Evolutionary conservation across 2,113 vertebrate species (phyloP).

Genomic region (Rhombomys opimus): DNA sequence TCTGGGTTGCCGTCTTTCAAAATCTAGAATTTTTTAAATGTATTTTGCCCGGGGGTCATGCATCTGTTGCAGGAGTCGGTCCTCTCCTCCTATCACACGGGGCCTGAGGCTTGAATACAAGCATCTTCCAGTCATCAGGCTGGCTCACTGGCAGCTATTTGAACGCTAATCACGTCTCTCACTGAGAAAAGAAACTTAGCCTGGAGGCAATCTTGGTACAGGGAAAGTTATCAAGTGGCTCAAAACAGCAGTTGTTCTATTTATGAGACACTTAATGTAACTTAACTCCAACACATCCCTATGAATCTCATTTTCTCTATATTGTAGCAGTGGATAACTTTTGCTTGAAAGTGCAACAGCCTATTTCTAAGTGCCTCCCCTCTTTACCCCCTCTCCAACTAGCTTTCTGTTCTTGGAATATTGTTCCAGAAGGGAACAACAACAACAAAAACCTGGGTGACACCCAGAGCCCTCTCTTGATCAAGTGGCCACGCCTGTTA

Average conservation of each 20-base stretch:
- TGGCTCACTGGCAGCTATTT: not conserved
- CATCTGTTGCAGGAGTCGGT: not conserved
- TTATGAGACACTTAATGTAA: conserved; percentile 42
- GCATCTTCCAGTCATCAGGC: not conserved
- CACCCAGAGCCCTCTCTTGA: not conserved
- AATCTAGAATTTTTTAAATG: not conserved
- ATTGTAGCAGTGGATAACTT: not conserved
- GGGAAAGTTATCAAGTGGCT: conserved; percentile 5
- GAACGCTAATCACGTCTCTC: not conserved
- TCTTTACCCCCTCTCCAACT: not conserved
- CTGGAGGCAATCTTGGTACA: not conserved
- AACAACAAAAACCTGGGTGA: not conserved
- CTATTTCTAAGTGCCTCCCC: not conserved
- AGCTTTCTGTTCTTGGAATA: not conserved
- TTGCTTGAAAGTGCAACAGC: conserved; percentile 11
- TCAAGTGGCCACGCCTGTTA: not conserved
- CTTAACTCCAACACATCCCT: not conserved
- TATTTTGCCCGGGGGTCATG: not conserved
- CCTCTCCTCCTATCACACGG: not conserved
- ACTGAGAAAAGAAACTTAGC: conserved; percentile 29
- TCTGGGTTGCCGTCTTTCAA: not conserved
- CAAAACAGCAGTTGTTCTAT: conserved; percentile 42
- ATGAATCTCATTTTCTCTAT: conserved; percentile 50
- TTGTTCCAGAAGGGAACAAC: not conserved
- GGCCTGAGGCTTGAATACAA: not conserved